Conservation (phyloP, 30 jellyfish, hydroid and myxozoan genomes). For the Aurelia aurita region DNA sequence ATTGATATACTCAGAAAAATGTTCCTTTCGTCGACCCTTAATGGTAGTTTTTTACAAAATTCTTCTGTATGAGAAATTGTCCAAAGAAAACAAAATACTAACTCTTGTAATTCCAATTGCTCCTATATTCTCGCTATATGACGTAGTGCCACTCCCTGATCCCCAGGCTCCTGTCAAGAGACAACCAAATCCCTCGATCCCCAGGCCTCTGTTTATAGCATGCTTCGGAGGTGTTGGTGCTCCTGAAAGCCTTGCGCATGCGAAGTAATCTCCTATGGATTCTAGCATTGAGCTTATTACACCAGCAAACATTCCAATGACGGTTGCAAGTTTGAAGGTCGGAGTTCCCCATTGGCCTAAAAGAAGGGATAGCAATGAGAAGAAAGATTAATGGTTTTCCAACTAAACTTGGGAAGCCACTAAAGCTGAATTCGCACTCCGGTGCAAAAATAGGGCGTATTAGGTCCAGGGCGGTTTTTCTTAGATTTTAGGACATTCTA, state of each 20-base stretch:
- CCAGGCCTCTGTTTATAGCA: slow-evolving; percentile 93
- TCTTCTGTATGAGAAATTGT: too few relatives aligned
- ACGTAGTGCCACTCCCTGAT: slow-evolving; percentile 96
- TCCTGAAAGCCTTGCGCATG: slow-evolving; percentile 92
- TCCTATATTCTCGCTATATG: slow-evolving; percentile 94
- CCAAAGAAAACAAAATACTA: neutral
- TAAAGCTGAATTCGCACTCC: too few relatives aligned
- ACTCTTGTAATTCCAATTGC: slow-evolving; percentile 95
- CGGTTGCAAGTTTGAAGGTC: slow-evolving; percentile 67
- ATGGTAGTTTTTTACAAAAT: too few relatives aligned
- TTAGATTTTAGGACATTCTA: too few relatives aligned
- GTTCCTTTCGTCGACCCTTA: too few relatives aligned
- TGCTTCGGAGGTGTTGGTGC: slow-evolving; percentile 98
- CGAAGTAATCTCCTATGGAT: slow-evolving; percentile 94
- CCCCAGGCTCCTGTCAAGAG: slow-evolving; percentile 94
- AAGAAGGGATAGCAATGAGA: too few relatives aligned
- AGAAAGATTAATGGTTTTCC: neutral
- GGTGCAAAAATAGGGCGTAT: too few relatives aligned
- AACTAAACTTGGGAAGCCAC: too few relatives aligned
- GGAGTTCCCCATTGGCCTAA: slow-evolving; percentile 99
- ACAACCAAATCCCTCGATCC: slow-evolving; percentile 95
- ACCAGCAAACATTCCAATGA: slow-evolving; percentile 95
- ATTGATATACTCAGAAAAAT: too few relatives aligned
- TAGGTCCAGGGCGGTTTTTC: too few relatives aligned
- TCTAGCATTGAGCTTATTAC: slow-evolving; percentile 91